Evolutionary conservation across 1,140 invertebrate genomes (phyloP).

Genomic region (Palaemon carinicauda): DNA sequence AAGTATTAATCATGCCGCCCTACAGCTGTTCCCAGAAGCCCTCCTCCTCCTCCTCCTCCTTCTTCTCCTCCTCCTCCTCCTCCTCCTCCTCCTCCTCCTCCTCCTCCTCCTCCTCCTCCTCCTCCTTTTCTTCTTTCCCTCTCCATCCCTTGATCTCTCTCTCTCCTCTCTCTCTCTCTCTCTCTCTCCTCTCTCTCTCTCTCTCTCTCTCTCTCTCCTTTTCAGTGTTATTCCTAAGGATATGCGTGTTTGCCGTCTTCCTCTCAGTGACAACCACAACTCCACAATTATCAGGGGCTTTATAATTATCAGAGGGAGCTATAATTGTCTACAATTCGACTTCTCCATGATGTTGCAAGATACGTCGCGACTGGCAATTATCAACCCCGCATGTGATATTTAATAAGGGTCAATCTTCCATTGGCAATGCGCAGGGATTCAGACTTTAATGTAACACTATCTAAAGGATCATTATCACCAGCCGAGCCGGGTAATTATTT

Average conservation of each 20-base stretch:
- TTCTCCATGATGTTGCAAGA: conserved; percentile 55
- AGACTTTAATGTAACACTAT: conserved; percentile 48
- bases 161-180: conserved; percentile 13
- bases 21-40: neutral
- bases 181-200: neutral
- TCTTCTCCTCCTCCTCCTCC: too few relatives aligned
- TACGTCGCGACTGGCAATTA: conserved; percentile 48
- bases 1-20: too few relatives aligned
- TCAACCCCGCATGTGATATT: conserved; percentile 15
- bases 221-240: conserved; percentile 34
- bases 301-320: conserved; percentile 49
- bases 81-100: too few relatives aligned
- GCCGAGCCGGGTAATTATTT: conserved; percentile 40
- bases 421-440: conserved; percentile 4
- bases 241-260: conserved; percentile 47
- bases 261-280: conserved; percentile 53
- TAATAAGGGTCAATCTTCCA: conserved; percentile 38
- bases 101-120: too few relatives aligned
- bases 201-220: neutral
- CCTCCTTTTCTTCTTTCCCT: too few relatives aligned
- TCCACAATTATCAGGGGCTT: conserved; percentile 52
- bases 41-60: neutral
- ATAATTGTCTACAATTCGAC: conserved; percentile 55
- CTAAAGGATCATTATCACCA: conserved; percentile 47
- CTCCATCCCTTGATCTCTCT: neutral